Conservation (phyloP, 2,888 invertebrate genomes). For the Neoaliturus tenellus region DNA sequence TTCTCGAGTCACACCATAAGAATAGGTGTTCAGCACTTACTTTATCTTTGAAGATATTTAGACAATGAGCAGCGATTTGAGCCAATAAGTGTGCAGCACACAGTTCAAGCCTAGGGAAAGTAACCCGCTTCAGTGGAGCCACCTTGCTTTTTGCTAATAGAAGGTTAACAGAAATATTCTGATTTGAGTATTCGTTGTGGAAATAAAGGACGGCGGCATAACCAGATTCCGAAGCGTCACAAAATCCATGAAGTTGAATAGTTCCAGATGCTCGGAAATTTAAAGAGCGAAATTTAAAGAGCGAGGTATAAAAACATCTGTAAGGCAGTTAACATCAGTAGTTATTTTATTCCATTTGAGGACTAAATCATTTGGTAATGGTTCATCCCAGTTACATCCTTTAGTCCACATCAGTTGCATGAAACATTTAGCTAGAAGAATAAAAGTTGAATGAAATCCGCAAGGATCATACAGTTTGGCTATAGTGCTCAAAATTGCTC, state of each 20-base stretch:
- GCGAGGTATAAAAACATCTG: not conserved
- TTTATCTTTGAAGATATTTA: not conserved
- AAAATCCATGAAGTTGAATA: constrained; percentile 27
- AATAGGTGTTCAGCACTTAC: not conserved
- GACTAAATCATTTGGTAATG: not conserved
- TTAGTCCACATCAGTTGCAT: constrained; percentile 44
- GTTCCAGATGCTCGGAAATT: not conserved
- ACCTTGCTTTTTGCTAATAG: constrained; percentile 53
- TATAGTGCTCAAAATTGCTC: not conserved
- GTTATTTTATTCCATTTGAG: constrained; percentile 3
- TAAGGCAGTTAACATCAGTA: not conserved
- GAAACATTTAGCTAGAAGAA: constrained; percentile 36
- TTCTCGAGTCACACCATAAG: not conserved
- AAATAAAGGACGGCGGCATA: constrained; percentile 21
- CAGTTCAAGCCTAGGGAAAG: constrained; percentile 65
- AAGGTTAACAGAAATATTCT: not conserved
- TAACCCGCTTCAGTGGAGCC: constrained; percentile 59
- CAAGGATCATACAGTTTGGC: constrained; percentile 30
- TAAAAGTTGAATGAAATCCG: not conserved
- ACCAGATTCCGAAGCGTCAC: constrained; percentile 46
- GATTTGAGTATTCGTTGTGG: not conserved
- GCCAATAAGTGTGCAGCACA: constrained; percentile 37
- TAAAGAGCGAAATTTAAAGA: not conserved
- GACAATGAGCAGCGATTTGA: not conserved
- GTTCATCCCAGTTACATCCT: constrained; percentile 33